Percentiles rank a stretch among this genome's conserved stretches.
Evolutionary conservation across 2,888 invertebrate species (phyloP).

Genomic region (Dryococelus australis): DNA sequence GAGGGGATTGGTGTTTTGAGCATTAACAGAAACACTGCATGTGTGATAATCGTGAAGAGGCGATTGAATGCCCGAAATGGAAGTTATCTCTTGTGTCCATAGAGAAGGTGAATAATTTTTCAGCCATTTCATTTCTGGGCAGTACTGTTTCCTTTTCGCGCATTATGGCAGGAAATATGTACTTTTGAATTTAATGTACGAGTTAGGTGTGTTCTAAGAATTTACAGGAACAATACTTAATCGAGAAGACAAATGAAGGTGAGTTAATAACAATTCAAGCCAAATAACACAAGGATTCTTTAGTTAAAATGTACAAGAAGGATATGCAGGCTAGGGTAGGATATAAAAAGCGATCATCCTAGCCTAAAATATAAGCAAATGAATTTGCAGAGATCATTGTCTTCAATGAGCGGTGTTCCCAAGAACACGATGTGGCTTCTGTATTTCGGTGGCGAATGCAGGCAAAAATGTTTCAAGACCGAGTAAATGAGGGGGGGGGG

Average conservation of each 20-base stretch:
- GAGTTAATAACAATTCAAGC: background rate
- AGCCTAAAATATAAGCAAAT: background rate
- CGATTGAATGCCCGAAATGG: background rate
- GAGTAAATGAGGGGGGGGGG: background rate
- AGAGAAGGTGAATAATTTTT: background rate
- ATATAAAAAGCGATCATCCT: background rate
- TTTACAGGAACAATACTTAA: background rate
- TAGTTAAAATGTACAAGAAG: conserved; percentile 4
- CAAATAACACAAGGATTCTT: background rate
- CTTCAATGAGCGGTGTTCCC: background rate
- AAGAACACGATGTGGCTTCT: background rate
- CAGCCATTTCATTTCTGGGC: background rate
- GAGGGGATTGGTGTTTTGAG: background rate
- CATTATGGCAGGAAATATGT: background rate
- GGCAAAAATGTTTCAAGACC: background rate
- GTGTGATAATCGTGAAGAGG: background rate
- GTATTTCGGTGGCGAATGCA: background rate
- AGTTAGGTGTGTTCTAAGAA: background rate
- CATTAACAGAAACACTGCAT: background rate
- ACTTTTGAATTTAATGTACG: background rate
- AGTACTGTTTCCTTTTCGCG: background rate
- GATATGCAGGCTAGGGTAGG: background rate
- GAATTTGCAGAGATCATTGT: background rate
- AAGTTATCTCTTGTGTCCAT: background rate
- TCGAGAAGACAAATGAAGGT: background rate